phyloP scores from a whole-genome alignment of 2,888 invertebrate genomes.

The Apotomis betuletana region DNA sequence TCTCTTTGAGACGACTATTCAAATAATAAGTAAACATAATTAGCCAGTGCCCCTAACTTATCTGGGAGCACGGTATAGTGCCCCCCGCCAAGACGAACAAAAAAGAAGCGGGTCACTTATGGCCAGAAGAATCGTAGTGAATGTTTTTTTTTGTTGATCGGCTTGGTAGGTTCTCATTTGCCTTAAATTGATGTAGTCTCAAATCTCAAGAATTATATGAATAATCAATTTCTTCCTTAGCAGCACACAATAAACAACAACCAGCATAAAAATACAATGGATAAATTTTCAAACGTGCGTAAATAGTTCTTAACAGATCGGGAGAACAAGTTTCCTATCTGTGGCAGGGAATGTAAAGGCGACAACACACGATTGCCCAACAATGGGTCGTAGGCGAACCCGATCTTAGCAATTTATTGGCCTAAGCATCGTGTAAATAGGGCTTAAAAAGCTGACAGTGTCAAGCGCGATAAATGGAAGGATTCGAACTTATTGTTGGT shows the following conservation, averaged over 20 bases:
- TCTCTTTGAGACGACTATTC: constrained; percentile 14
- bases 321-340: constrained; percentile 38
- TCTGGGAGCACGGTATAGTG: no score
- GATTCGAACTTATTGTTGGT: constrained; percentile 22
- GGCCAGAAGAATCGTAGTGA: no score
- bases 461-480: constrained; percentile 25
- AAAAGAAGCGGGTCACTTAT: no score
- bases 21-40: neutral
- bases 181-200: no score
- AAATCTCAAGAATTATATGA: no score
- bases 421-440: constrained; percentile 37
- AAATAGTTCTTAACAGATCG: constrained; percentile 40
- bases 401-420: constrained; percentile 49
- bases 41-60: neutral
- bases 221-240: no score
- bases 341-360: constrained; percentile 41
- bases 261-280: neutral
- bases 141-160: no score
- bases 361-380: constrained; percentile 45
- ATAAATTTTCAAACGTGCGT: constrained; percentile 26
- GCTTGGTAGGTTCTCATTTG: no score
- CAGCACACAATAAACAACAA: no score
- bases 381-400: constrained; percentile 74
- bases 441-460: constrained; percentile 38
- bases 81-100: no score